Evolutionary conservation across 2,888 invertebrate species (phyloP), one percentile per base, ranked within the genome.

Genomic region (Sussaba pulchella): DNA sequence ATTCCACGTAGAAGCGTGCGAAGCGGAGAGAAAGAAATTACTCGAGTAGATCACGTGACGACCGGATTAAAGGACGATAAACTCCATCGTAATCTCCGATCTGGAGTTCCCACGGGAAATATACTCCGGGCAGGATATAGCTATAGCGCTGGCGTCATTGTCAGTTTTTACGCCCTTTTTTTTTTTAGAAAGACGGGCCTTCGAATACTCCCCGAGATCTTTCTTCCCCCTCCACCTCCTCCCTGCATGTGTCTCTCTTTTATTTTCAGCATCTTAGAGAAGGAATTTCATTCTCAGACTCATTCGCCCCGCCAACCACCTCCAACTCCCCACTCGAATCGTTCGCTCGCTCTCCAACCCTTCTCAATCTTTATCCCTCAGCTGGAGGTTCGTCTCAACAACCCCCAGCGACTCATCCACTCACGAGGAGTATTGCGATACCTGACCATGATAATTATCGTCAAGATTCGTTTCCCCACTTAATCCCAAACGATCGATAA

Each of bases 81-180:
- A 88, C 85, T 84, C 84, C 85, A 86, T 86, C 85, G 84, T 88
- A 87, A 88, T 88, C 85, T 86, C 82, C 84, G 84, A 87, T 86
- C 85, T 79, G 79, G 78, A 83, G 72, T 80, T 79, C 85, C 87
- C 85, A 64, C 39, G 85, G 86, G 87, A 87, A 87, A 87, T 86
- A 84, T 81, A 72, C 77, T 77, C 61, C 43, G 24, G 24, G 45
- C 64, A 3, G 45, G 31, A n/a, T n/a, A n/a, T 54, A 67, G 41
- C 14, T 36, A 36, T 41, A 26, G 77, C 64, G 57, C 26, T 31
- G 43, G 41, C 39, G 19, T 41, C 61, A 39, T 59, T 59, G 59
- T 72, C 52, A 50, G 70, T 76, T 76, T 76, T 69, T 26, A 72
- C 19, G 14, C 12, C 17, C 9, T 19, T 10, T 31, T 69, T 24